Conservation (phyloP, 2,888 invertebrate genomes). For the Meteorus cinctellus region DNA sequence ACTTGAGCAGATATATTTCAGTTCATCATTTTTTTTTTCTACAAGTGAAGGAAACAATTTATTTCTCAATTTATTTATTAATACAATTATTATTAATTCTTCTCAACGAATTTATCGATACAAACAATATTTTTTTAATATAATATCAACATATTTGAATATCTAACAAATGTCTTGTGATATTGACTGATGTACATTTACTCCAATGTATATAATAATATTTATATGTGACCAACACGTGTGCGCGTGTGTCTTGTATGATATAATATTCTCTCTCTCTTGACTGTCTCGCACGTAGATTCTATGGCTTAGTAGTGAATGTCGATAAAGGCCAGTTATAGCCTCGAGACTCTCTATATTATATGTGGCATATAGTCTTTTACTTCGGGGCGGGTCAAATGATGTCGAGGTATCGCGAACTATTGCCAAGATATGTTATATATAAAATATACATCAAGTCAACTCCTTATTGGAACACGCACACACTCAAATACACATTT, state of each 20-base stretch:
- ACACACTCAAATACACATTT: conserved; percentile 10
- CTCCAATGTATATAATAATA: background rate
- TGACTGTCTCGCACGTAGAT: background rate
- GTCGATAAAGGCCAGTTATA: conserved; percentile 51
- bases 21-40: too few species aligned
- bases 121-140: too few species aligned
- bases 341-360: conserved; percentile 36
- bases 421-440: conserved; percentile 11
- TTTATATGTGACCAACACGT: background rate
- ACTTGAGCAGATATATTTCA: too few species aligned
- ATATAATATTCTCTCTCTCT: conserved; percentile 21
- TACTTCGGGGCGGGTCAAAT: conserved; percentile 17
- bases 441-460: too few species aligned
- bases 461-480: too few species aligned
- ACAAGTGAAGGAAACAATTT: too few species aligned
- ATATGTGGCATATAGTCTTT: conserved; percentile 22
- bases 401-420: conserved; percentile 16
- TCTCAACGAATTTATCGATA: too few species aligned
- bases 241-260: background rate
- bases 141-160: too few species aligned
- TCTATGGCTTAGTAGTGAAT: conserved; percentile 43
- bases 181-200: background rate
- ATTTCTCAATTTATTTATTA: too few species aligned
- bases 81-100: too few species aligned
- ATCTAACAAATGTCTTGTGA: too few species aligned